A percentile compares a stretch with the other conserved stretches of the same genome.
Evolutionary conservation across 2,113 vertebrate species (phyloP).

Genomic region (Hippopotamus amphibius): DNA sequence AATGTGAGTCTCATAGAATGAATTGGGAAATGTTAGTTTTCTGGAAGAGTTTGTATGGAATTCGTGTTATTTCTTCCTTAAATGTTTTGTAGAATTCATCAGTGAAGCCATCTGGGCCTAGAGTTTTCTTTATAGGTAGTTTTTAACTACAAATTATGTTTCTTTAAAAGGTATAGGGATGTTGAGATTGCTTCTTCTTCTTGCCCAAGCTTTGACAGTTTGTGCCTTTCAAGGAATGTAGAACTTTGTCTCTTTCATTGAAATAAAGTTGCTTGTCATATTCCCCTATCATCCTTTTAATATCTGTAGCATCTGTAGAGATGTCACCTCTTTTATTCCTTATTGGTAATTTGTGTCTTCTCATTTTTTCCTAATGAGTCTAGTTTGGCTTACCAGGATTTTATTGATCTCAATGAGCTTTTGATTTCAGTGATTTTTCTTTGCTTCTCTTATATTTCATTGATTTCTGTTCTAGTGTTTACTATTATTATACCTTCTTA

Average conservation of each 20-base stretch:
- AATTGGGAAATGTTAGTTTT: neutral
- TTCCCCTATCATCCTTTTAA: neutral
- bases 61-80: neutral
- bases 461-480: neutral
- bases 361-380: neutral
- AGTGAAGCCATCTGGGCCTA: neutral
- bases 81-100: neutral
- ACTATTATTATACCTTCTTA: neutral
- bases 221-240: neutral
- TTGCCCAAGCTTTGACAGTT: neutral
- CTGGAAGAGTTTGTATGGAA: neutral
- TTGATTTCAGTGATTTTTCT: neutral
- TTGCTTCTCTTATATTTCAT: neutral
- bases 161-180: neutral
- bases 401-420: neutral
- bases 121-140: neutral
- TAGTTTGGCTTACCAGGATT: neutral
- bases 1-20: neutral
- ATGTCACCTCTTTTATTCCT: neutral
- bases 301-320: neutral
- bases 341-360: neutral
- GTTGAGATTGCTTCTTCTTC: neutral
- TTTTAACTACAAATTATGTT: conserved; percentile 9
- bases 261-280: neutral
- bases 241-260: neutral